These are phyloP conservation scores for Phylloscopus collybita DNA, from an alignment of 2,797 vertebrate genomes.

Conservation along the genomic window DNA sequence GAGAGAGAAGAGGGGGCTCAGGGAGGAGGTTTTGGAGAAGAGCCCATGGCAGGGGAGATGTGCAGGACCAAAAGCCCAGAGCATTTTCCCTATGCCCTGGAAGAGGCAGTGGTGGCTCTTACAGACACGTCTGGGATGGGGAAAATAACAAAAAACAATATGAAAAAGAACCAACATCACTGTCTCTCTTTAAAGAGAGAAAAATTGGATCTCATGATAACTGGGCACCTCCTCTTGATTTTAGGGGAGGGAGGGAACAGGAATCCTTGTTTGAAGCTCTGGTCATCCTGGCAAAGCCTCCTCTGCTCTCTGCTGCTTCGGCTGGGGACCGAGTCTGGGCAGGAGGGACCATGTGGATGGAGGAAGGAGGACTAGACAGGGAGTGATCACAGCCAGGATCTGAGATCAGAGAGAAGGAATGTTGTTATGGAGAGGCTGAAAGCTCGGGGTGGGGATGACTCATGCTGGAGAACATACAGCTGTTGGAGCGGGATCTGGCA, in stretches of 20 bases:
- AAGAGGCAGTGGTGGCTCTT: neutral
- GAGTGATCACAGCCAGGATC: constrained; percentile 37
- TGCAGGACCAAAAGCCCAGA: neutral
- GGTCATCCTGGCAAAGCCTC: neutral
- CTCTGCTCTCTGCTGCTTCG: neutral
- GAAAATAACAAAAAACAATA: neutral
- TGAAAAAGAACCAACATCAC: rapidly evolving
- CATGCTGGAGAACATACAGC: constrained; percentile 55
- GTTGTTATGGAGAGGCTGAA: constrained; percentile 59
- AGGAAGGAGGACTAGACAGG: constrained; percentile 22
- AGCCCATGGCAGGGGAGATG: neutral
- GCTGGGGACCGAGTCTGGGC: neutral
- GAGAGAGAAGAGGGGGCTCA: neutral
- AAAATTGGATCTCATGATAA: neutral
- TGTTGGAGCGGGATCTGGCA: constrained; percentile 12
- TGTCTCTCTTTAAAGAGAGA: neutral
- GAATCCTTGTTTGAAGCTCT: neutral
- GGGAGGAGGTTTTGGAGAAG: neutral
- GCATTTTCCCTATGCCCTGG: rapidly evolving
- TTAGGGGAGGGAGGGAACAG: neutral
- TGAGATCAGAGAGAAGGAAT: constrained; percentile 71
- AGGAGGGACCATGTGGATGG: neutral
- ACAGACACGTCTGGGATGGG: neutral
- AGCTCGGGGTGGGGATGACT: constrained; percentile 44
- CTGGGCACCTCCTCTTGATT: neutral